A percentile compares a stretch with the other conserved stretches of the same genome.
Conservation (phyloP, 2,797 vertebrate species). For the Fundulus diaphanus region DNA sequence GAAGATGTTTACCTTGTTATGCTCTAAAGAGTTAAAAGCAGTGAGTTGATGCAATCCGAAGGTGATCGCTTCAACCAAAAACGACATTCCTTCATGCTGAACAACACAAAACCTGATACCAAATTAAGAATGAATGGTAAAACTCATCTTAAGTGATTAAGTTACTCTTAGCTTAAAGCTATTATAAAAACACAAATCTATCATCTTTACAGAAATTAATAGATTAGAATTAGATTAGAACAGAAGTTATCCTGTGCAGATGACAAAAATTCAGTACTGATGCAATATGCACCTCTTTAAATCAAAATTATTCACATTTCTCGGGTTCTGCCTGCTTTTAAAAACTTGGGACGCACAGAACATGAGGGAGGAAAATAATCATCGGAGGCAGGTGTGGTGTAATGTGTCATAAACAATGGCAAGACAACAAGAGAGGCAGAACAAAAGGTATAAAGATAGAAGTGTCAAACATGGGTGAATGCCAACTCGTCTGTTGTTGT, state of each 20-base stretch:
- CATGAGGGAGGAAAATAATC: constrained; percentile 54
- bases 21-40: neutral
- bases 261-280: neutral
- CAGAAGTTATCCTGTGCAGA: neutral
- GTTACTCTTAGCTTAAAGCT: neutral
- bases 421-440: constrained; percentile 46
- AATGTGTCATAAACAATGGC: constrained; percentile 74
- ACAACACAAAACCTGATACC: neutral
- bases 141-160: constrained; percentile 1
- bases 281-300: neutral
- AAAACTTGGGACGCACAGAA: constrained; percentile 44
- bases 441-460: constrained; percentile 72
- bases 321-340: constrained; percentile 37
- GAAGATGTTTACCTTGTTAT: neutral
- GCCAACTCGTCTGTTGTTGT: constrained; percentile 72
- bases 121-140: neutral
- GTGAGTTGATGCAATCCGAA: neutral
- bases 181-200: neutral
- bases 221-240: no score
- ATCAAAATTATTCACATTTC: constrained; percentile 21
- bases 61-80: neutral
- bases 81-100: neutral
- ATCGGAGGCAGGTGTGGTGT: constrained; percentile 68
- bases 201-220: constrained; percentile 1
- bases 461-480: constrained; percentile 62